A percentile compares a stretch with the other conserved stretches of the same genome.
Conservation (phyloP, 1,140 invertebrate species). For the Argopecten irradians region DNA sequence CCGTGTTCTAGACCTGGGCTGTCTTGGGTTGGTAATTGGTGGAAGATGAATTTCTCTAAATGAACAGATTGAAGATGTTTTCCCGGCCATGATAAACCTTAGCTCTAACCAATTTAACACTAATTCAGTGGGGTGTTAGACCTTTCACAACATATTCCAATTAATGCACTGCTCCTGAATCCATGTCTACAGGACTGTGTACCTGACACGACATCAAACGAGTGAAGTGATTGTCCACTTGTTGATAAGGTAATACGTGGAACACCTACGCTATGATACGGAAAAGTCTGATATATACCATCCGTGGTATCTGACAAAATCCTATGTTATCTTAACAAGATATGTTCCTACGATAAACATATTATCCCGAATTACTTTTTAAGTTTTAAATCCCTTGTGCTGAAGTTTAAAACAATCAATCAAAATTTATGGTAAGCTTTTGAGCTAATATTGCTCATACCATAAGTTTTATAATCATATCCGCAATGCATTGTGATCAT, state of each 20-base stretch:
- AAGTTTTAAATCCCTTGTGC: too few relatives aligned
- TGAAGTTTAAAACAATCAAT: too few relatives aligned
- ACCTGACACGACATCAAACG: background rate
- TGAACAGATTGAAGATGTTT: constrained; percentile 3
- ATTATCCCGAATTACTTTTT: too few relatives aligned
- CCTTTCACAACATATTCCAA: background rate
- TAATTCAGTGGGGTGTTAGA: background rate
- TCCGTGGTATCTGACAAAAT: background rate
- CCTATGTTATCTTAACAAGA: background rate
- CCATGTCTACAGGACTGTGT: background rate
- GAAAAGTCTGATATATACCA: background rate
- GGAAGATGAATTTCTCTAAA: background rate
- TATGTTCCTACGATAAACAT: background rate
- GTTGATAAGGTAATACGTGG: background rate
- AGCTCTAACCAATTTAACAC: background rate
- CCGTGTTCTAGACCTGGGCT: background rate
- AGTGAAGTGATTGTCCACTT: background rate
- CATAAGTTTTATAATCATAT: too few relatives aligned
- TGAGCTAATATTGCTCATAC: too few relatives aligned
- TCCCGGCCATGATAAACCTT: background rate
- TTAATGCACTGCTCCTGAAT: background rate
- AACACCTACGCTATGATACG: background rate
- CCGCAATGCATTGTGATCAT: too few relatives aligned
- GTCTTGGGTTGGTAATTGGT: background rate
- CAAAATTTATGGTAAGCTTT: too few relatives aligned